These are phyloP conservation scores for Diabrotica virgifera DNA, from an alignment of 1,140 invertebrate genomes.

Conservation along the genomic window DNA sequence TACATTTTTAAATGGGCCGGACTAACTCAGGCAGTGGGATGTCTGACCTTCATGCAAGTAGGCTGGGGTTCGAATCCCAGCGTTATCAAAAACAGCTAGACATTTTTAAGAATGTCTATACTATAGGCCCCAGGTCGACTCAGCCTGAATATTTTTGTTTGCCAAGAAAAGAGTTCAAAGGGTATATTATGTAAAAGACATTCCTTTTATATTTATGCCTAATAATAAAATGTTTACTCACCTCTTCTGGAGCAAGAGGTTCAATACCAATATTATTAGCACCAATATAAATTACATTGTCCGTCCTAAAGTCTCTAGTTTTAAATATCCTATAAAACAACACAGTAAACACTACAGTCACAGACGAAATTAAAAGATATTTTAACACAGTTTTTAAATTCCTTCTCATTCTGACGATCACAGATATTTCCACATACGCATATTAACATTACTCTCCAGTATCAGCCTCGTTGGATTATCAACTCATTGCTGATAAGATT, in stretches of 20 bases:
- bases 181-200: too few relatives aligned
- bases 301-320: slow-evolving; percentile 12
- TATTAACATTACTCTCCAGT: not conserved
- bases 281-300: not conserved
- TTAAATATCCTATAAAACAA: slow-evolving; percentile 39
- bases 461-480: not conserved
- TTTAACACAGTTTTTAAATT: slow-evolving; percentile 45
- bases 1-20: too few relatives aligned
- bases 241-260: slow-evolving; percentile 13
- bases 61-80: too few relatives aligned
- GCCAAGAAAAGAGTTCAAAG: too few relatives aligned
- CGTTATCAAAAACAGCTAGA: too few relatives aligned
- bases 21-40: too few relatives aligned
- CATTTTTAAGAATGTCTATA: too few relatives aligned
- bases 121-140: too few relatives aligned
- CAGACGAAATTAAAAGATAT: slow-evolving; percentile 39
- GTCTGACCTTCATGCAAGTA: too few relatives aligned
- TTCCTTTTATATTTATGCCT: too few relatives aligned
- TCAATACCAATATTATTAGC: slow-evolving; percentile 24
- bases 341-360: slow-evolving; percentile 41
- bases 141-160: too few relatives aligned
- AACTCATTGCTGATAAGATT: slow-evolving; percentile 9
- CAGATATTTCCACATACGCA: slow-evolving; percentile 5
- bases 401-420: slow-evolving; percentile 38
- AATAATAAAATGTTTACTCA: not conserved